These are phyloP conservation scores for Galerucella nymphaeae DNA, from an alignment of 2,888 invertebrate genomes.

Conservation along the genomic window DNA sequence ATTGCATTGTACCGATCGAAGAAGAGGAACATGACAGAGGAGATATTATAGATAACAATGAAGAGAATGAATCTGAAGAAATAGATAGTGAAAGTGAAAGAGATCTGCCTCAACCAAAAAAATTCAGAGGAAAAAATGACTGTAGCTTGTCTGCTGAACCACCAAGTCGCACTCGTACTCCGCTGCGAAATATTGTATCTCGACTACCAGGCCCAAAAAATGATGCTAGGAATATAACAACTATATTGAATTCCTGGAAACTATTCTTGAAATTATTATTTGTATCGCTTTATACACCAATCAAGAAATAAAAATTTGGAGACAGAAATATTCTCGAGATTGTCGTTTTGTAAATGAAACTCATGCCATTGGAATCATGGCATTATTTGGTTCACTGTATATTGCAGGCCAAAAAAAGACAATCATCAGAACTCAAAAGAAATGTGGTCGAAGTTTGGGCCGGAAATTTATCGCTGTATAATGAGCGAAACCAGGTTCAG, in stretches of 20 bases:
- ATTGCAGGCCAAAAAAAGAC: no score
- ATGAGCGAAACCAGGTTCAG: no score
- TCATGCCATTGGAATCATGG: no score
- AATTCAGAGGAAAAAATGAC: slow-evolving; percentile 3
- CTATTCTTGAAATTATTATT: not conserved
- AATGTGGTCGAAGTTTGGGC: no score
- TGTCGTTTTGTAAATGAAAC: no score
- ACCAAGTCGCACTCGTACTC: not conserved
- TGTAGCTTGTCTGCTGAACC: slow-evolving; percentile 1
- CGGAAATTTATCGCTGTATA: no score
- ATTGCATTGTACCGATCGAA: slow-evolving; percentile 7
- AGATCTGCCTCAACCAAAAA: not conserved
- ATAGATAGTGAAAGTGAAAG: slow-evolving; percentile 14
- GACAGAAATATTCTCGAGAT: no score
- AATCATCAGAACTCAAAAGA: no score
- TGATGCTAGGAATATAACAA: slow-evolving; percentile 13
- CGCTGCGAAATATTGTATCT: not conserved
- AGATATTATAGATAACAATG: not conserved
- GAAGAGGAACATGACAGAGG: slow-evolving; percentile 7
- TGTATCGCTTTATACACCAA: no score
- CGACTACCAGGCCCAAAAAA: slow-evolving; percentile 11
- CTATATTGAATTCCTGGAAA: slow-evolving; percentile 8
- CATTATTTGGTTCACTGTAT: no score
- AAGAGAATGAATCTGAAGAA: slow-evolving; percentile 2
- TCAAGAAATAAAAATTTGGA: no score